Evolutionary conservation across 2,797 vertebrate genomes (phyloP).

Genomic region (Sebastes vulpes): DNA sequence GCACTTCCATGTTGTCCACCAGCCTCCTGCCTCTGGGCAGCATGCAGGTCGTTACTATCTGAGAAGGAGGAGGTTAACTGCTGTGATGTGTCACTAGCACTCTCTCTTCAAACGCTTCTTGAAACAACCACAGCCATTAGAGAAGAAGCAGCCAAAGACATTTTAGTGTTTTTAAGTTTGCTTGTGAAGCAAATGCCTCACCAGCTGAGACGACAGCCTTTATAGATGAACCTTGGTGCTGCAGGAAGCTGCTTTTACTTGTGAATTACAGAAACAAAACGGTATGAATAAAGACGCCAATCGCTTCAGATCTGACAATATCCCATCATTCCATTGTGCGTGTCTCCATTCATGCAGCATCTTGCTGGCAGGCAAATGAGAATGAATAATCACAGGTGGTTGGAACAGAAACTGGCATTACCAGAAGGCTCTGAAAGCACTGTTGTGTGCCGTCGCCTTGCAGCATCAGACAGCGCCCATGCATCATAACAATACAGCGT

Average conservation of each 20-base stretch:
- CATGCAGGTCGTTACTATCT: constrained; percentile 14
- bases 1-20: background rate
- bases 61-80: constrained; percentile 8
- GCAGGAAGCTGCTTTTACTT: constrained; percentile 4
- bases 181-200: constrained; percentile 20
- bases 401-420: constrained; percentile 37
- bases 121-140: constrained; percentile 18
- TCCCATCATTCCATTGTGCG: constrained; percentile 20
- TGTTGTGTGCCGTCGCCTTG: constrained; percentile 36
- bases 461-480: constrained; percentile 47
- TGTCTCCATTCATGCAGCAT: constrained; percentile 24
- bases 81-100: constrained; percentile 6
- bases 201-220: background rate
- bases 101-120: background rate
- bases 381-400: constrained; percentile 60
- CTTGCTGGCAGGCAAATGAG: constrained; percentile 47
- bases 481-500: constrained; percentile 52
- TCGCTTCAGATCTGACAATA: constrained; percentile 41
- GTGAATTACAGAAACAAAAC: constrained; percentile 29
- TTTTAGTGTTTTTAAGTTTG: constrained; percentile 38
- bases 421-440: constrained; percentile 45
- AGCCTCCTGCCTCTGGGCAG: constrained; percentile 5
- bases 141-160: background rate
- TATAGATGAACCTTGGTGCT: background rate
- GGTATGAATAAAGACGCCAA: constrained; percentile 35